phyloP scores from a whole-genome alignment of 1,140 invertebrate species.

The Nasonia longicornis region DNA sequence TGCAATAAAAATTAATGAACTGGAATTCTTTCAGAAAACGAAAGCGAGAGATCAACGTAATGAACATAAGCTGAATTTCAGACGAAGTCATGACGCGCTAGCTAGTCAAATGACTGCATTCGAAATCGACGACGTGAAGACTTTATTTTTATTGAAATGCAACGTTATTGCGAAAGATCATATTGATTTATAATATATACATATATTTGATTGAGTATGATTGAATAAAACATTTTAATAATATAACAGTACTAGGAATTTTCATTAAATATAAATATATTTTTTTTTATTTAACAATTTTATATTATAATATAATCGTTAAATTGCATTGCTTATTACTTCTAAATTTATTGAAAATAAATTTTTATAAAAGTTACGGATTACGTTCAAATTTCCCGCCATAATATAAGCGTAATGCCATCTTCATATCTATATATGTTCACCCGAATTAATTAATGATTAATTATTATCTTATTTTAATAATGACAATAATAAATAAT shows the following conservation, averaged over 20 bases:
- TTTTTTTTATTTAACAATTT: neutral
- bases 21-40: neutral
- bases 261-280: no score
- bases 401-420: no score
- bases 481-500: no score
- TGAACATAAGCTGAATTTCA: neutral
- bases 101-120: conserved; percentile 53
- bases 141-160: neutral
- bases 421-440: no score
- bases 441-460: no score
- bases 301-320: neutral
- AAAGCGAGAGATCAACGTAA: neutral
- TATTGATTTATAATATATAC: conserved; percentile 3
- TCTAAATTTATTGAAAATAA: no score
- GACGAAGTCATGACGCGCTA: conserved; percentile 53
- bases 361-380: no score
- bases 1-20: neutral
- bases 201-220: neutral
- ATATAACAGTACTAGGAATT: neutral
- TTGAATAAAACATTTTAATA: conserved; percentile 26
- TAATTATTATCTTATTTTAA: no score
- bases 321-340: neutral
- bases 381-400: no score
- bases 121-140: neutral
- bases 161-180: conserved; percentile 14